Evolutionary conservation across 1,140 invertebrate species (phyloP), one percentile per base, ranked within the genome.

Genomic region (Lysiphlebus fabarum): DNA sequence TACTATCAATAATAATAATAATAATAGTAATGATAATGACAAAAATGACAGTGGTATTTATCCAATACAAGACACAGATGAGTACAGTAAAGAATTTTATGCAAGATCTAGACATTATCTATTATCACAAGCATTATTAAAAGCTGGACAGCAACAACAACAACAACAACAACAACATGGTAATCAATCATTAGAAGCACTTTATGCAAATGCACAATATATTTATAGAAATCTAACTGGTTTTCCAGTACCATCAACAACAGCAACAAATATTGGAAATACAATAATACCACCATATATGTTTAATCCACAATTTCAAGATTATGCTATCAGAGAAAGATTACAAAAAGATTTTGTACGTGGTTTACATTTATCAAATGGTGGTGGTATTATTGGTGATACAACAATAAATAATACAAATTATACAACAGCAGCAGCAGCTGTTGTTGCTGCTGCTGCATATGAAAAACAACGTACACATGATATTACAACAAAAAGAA

Each of bases 341-440:
- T 76, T 88, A n/a, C 83, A 86, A 38, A 87, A 86, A 63, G 81
- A 87, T 63, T 74, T 86, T 6, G 84, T 86, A 7, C 80, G 86
- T 38, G 83, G 86, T 0, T 71, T 88, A 10, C 87, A 86, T 59
- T 72, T 87, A 62, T 86, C 85, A 8, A 87, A 87, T 7, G 87
- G 88, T 5, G 82, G 85, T 4, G 79, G 85, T 26, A 77, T 89
- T 1, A 80, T 82, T 4, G n/a, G n/a, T n/a, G 86, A 89, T 17
- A 82, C 80, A 4, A 56, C 76, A 9, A 59, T 75, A 5, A 54
- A 36, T 38, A 60, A 50, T 48, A 5, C 56, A 10, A 44, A 36
- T 48, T 51, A 14, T 6, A 14, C 48, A 43, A 66, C 2, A 67
- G 70, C 10, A 64, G 74, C 51, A 38, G 66, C 17, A 2, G 17